A percentile compares a stretch with the other conserved stretches of the same genome.
Conservation (phyloP, 2,113 vertebrate species). For the Zosterops japonicus region DNA sequence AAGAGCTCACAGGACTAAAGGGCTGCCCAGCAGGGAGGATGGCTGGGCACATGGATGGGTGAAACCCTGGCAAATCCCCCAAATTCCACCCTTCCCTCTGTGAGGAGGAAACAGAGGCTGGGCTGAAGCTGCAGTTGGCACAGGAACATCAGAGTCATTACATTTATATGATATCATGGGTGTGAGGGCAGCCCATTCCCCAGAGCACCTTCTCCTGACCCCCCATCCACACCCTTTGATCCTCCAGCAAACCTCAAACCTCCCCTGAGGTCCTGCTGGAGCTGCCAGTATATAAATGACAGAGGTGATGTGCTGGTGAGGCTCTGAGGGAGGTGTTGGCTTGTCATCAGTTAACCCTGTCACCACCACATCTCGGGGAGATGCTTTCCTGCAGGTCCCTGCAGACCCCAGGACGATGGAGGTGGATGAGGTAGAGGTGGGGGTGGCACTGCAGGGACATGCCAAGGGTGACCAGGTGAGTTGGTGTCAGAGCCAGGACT, state of each 20-base stretch:
- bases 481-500: neutral
- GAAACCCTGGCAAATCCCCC: neutral
- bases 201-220: neutral
- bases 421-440: neutral
- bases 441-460: neutral
- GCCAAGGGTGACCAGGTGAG: neutral
- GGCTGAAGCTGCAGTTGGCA: neutral
- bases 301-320: neutral
- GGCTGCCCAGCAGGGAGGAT: neutral
- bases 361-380: neutral
- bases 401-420: fast-evolving
- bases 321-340: neutral
- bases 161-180: neutral
- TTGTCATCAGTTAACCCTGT: neutral
- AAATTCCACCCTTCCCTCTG: neutral
- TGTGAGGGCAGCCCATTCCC: neutral
- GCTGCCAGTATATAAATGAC: neutral
- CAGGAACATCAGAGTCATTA: neutral
- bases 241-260: neutral
- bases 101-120: neutral
- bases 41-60: neutral
- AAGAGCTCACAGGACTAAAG: neutral
- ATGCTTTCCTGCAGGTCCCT: neutral
- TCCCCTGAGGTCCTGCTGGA: neutral
- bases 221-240: neutral